Percentiles rank a stretch among this genome's conserved stretches.
These are phyloP conservation scores for Nesidiocoris tenuis DNA, from an alignment of 2,888 invertebrate species.

Conservation along the genomic window DNA sequence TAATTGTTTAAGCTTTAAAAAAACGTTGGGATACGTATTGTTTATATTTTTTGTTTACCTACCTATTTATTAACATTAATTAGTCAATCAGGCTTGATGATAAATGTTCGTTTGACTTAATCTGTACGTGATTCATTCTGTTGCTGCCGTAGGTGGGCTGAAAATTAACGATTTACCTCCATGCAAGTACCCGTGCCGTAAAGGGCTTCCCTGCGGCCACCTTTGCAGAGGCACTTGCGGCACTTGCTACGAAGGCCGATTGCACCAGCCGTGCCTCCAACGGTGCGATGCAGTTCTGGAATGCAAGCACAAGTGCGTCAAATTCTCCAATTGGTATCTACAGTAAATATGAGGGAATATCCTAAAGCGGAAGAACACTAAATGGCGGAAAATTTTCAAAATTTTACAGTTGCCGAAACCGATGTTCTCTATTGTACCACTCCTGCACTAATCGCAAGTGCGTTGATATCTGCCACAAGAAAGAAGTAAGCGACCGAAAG, in stretches of 20 bases:
- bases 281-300: background rate
- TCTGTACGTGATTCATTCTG: too few relatives aligned
- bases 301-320: background rate
- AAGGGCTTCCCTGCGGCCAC: background rate
- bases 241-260: background rate
- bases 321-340: too few relatives aligned
- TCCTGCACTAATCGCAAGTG: background rate
- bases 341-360: too few relatives aligned
- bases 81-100: too few relatives aligned
- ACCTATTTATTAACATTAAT: too few relatives aligned
- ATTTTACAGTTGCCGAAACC: background rate
- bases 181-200: background rate
- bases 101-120: too few relatives aligned
- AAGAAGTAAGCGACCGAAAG: too few relatives aligned
- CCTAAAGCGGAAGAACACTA: too few relatives aligned
- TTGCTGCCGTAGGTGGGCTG: background rate
- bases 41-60: too few relatives aligned
- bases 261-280: background rate
- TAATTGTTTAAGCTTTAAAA: too few relatives aligned
- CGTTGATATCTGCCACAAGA: background rate
- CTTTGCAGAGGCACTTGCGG: background rate
- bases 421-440: background rate
- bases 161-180: background rate
- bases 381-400: too few relatives aligned
- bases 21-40: too few relatives aligned